Percentiles rank a stretch among this genome's conserved stretches.
phyloP scores from a whole-genome alignment of 2,888 invertebrate genomes.

The Parasteatoda lunata region DNA sequence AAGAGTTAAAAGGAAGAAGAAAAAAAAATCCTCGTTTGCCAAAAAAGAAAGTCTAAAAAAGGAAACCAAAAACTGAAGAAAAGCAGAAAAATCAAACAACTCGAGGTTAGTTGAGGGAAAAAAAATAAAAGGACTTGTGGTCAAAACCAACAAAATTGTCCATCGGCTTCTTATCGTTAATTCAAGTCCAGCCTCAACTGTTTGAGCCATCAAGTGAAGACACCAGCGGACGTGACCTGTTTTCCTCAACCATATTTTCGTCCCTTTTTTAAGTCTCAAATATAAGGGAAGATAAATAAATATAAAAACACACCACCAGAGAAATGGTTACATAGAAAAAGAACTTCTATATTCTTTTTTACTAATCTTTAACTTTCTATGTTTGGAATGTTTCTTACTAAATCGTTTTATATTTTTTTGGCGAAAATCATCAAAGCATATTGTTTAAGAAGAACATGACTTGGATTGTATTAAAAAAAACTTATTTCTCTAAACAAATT shows the following conservation, averaged over 20 bases:
- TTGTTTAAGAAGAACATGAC: too few relatives aligned
- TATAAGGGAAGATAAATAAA: slow-evolving; percentile 19
- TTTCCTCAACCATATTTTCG: background rate
- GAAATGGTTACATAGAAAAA: background rate
- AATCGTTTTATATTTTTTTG: too few relatives aligned
- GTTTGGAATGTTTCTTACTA: too few relatives aligned
- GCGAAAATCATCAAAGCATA: too few relatives aligned
- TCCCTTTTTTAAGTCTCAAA: slow-evolving; percentile 4
- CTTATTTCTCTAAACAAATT: too few relatives aligned
- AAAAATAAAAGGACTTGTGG: slow-evolving; percentile 16
- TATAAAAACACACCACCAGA: slow-evolving; percentile 30
- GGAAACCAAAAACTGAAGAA: slow-evolving; percentile 8
- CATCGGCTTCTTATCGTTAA: slow-evolving; percentile 57
- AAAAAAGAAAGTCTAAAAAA: too few relatives aligned
- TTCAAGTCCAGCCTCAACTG: slow-evolving; percentile 49
- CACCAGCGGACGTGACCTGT: slow-evolving; percentile 49
- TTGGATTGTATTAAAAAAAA: too few relatives aligned
- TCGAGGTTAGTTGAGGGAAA: background rate
- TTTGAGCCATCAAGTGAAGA: slow-evolving; percentile 50
- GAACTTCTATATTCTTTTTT: background rate
- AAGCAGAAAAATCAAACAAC: slow-evolving; percentile 50
- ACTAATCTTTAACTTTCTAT: background rate
- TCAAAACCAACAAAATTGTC: slow-evolving; percentile 63
- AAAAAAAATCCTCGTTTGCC: too few relatives aligned
- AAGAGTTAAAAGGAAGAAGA: too few relatives aligned